Evolutionary conservation across 2,888 invertebrate genomes (phyloP), one percentile per base, ranked within the genome.

Genomic region (Drosophila rellima): DNA sequence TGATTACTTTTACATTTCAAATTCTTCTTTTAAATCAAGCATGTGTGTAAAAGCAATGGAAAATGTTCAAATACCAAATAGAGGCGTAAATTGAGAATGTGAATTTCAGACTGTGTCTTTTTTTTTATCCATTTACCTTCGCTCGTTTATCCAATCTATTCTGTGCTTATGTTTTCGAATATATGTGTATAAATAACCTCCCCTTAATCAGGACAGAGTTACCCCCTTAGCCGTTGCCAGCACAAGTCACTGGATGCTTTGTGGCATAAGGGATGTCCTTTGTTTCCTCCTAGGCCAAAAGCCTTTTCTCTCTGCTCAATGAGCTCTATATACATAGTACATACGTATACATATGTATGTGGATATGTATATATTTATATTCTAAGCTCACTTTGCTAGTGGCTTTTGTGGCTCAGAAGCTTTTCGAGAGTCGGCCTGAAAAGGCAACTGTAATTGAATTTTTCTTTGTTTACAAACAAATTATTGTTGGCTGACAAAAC

Each of bases 401-500:
- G 70, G 79, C 74, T 72, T 81, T 82, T 79, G 87, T 84, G 73
- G 82, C 65, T 59, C 52, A 57, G 17, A 26, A 57, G 74, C 70
- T 61, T 74, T 78, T 68, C 56, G 55, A 73, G 52, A 54, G 63
- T 40, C 64, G 45, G 51, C 47, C 62, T 64, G 60, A 68, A 56
- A 61, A 62, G 55, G 75, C 59, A 74, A 74, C 74, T 69, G 77
- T 83, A 83, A 83, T 88, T 83, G 81, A 83, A 88, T 83, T 85
- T 81, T 60, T 63, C 76, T 71, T 82, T 88, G 82, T 88, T 85
- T 77, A 77, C 71, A 74, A 80, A 82, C 85, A 83, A 88, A 82
- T 73, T 80, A 72, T 85, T 79, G 80, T 84, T 84, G 82, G 45
- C 78, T 76, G 50, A 62, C 66, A 76, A 67, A 82, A 73, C 67